These are phyloP conservation scores for Paramormyrops hopkinsi DNA, from an alignment of 2,797 vertebrate species.

Conservation along the genomic window DNA sequence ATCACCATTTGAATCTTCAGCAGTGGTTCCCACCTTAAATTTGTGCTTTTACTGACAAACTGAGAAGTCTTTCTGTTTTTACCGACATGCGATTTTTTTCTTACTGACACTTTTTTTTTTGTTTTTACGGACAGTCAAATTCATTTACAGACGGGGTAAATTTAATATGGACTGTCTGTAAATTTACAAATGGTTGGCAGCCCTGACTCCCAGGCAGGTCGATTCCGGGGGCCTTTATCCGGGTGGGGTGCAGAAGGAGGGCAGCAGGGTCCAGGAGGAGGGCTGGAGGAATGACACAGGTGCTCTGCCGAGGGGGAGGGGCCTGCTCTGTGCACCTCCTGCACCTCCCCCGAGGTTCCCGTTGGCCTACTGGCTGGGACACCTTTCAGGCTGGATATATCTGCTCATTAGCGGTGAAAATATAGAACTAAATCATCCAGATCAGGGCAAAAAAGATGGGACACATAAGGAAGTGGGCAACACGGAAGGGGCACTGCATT, in stretches of 20 bases:
- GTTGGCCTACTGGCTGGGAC: neutral
- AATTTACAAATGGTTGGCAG: neutral
- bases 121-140: neutral
- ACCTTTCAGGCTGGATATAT: conserved; percentile 8
- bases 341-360: neutral
- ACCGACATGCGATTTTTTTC: neutral
- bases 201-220: neutral
- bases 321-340: neutral
- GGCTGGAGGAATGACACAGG: neutral
- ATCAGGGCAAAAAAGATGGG: neutral
- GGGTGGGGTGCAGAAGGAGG: neutral
- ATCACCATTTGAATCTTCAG: neutral
- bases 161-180: neutral
- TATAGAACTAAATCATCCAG: conserved; percentile 2
- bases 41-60: neutral
- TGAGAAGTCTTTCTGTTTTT: neutral
- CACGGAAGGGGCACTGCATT: neutral
- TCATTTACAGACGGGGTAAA: neutral
- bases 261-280: neutral
- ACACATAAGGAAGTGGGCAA: neutral
- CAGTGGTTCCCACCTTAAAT: neutral
- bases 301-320: neutral
- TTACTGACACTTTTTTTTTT: neutral
- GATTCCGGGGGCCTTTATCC: neutral
- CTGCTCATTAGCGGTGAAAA: neutral